Percentiles rank a stretch among this genome's conserved stretches.
Conservation (phyloP, 2,888 invertebrate species). For the Dasysyrphus tricinctus region DNA sequence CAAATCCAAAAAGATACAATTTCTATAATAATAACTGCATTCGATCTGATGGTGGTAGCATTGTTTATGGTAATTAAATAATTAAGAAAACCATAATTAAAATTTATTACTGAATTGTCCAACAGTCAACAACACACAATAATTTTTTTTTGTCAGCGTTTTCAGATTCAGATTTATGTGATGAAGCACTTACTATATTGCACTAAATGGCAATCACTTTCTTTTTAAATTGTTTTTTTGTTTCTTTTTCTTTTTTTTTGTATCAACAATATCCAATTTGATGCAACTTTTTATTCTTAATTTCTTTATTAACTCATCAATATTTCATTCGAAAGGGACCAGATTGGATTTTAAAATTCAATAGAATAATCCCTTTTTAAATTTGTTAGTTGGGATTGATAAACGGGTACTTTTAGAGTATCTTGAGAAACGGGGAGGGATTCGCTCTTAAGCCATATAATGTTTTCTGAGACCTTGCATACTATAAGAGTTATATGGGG, state of each 20-base stretch:
- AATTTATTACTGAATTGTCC: slow-evolving; percentile 32
- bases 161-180: slow-evolving; percentile 33
- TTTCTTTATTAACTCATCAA: slow-evolving; percentile 18
- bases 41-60: slow-evolving; percentile 66
- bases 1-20: slow-evolving; percentile 56
- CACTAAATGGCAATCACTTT: slow-evolving; percentile 60
- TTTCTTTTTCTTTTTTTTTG: neutral
- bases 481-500: no score
- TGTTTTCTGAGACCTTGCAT: no score
- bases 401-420: neutral
- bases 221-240: slow-evolving; percentile 13
- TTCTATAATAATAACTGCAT: slow-evolving; percentile 61
- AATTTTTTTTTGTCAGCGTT: slow-evolving; percentile 33
- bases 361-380: neutral
- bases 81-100: slow-evolving; percentile 27
- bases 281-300: slow-evolving; percentile 2
- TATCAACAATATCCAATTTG: neutral
- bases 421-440: neutral
- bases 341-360: neutral
- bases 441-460: no score
- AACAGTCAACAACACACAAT: slow-evolving; percentile 48
- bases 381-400: neutral
- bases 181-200: slow-evolving; percentile 62
- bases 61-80: slow-evolving; percentile 72
- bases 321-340: neutral